Base-by-base conservation (phyloP, 2,113 vertebrate genomes). In the Leuciscus idus region DNA sequence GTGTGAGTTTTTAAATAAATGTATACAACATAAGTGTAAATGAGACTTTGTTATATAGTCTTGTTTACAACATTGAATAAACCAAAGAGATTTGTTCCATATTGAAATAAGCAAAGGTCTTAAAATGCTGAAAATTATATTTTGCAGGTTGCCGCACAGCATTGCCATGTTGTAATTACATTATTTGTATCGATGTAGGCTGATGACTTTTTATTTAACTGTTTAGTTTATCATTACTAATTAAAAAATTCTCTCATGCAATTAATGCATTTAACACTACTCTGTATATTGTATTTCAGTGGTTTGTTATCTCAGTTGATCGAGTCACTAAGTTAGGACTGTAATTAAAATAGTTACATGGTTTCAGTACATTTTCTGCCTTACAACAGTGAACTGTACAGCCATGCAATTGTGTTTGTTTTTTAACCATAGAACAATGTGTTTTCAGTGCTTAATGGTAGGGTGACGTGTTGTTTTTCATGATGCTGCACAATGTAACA, bases 51-150 rank as follows among this genome's bases (percentile, higher is more conserved):
- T n/a, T n/a, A n/a, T 3, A 39, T 30, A 13, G 55, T 70, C n/a
- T 82, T 50, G 43, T 48, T 82, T 30, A 30, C 6, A 52, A 70
- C 46, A 70, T 33, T 50, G 10, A 50, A 82, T 50, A 68, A 82
- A 82, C 46, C 81, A 82, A 70, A 82, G 46, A 52, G 4, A 68
- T 52, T 70, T 3, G 57, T 81, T 80, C 33, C 36, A 19, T 12
- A 79, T 43, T 80, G 4, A 62, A 74, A 68, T 36, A 36, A 77
- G 26, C 8, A 77, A 26, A 50, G 5, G 10, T 73, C 10, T 43
- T 72, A 43, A 21, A 55, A 4, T 30, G 30, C 6, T 76, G 10
- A 0, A 46, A 28, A 17, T 26, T 1, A 4, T 46, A 28, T 81
- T 81, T 46, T 28, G 23, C 4, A 15, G 4, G 15, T 64, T 11